phyloP scores from a whole-genome alignment of 1,140 invertebrate genomes.

The Drosophila rufa region DNA sequence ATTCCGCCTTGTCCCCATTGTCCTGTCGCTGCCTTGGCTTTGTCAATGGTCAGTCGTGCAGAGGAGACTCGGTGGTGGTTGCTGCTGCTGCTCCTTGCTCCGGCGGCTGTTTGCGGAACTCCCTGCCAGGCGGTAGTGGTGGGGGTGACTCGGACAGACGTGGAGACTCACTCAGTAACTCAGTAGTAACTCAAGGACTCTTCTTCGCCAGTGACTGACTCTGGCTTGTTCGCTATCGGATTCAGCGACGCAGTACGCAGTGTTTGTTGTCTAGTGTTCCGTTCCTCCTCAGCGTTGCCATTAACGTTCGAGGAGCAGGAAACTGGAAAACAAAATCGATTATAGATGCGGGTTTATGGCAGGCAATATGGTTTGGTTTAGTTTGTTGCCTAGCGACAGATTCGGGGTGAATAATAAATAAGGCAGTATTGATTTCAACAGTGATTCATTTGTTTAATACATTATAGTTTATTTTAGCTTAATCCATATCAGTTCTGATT shows the following conservation, averaged over 20 bases:
- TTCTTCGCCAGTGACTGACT: slow-evolving; percentile 25
- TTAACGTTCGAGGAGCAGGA: slow-evolving; percentile 82
- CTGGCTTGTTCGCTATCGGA: slow-evolving; percentile 16
- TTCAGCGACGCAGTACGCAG: slow-evolving; percentile 19
- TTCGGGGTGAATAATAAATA: slow-evolving; percentile 64
- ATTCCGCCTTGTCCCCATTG: slow-evolving; percentile 78
- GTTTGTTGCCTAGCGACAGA: slow-evolving; percentile 31
- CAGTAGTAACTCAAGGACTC: slow-evolving; percentile 25
- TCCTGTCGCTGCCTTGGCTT: slow-evolving; percentile 51
- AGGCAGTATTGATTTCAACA: slow-evolving; percentile 67
- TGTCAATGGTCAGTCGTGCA: slow-evolving; percentile 38
- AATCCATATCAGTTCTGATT: slow-evolving; percentile 67
- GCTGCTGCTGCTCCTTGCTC: slow-evolving; percentile 79
- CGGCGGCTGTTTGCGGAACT: slow-evolving; percentile 58
- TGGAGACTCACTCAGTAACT: slow-evolving; percentile 78
- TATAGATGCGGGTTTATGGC: slow-evolving; percentile 67
- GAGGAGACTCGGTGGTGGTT: slow-evolving; percentile 77
- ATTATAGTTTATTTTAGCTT: slow-evolving; percentile 65
- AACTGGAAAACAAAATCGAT: slow-evolving; percentile 83
- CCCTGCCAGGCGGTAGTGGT: slow-evolving; percentile 55
- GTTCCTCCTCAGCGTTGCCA: slow-evolving; percentile 81
- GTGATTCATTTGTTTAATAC: slow-evolving; percentile 41
- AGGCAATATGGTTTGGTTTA: slow-evolving; percentile 22
- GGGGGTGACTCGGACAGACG: slow-evolving; percentile 73
- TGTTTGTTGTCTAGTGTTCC: slow-evolving; percentile 63